Conservation (phyloP, 2,797 vertebrate genomes). For the Odontamblyopus rebecca region DNA sequence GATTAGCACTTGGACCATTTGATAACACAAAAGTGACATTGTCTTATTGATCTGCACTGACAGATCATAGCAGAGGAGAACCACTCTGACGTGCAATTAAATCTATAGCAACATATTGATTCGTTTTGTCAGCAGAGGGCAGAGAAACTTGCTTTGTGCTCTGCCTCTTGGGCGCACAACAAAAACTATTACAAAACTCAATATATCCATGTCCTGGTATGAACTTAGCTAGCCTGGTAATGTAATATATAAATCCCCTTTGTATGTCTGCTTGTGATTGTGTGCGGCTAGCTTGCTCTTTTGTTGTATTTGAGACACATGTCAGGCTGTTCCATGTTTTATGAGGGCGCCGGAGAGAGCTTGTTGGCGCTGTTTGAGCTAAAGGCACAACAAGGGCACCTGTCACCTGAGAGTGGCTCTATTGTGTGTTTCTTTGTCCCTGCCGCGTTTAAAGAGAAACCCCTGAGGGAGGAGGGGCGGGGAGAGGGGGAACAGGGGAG, state of each 20-base stretch:
- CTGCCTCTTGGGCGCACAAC: slow-evolving; percentile 12
- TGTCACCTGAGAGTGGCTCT: slow-evolving; percentile 68
- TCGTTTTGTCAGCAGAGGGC: slow-evolving; percentile 3
- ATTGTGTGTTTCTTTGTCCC: slow-evolving; percentile 62
- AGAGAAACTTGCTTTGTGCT: slow-evolving; percentile 26
- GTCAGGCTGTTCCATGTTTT: slow-evolving; percentile 72
- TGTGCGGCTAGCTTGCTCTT: slow-evolving; percentile 12
- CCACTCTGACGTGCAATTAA: slow-evolving; percentile 37
- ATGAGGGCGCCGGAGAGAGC: slow-evolving; percentile 59
- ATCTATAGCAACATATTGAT: slow-evolving; percentile 45
- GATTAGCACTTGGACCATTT: slow-evolving; percentile 10
- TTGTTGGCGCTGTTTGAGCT: slow-evolving; percentile 64
- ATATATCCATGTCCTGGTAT: slow-evolving; percentile 10
- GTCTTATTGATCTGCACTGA: slow-evolving; percentile 39
- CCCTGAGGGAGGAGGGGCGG: slow-evolving; percentile 32
- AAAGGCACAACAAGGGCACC: slow-evolving; percentile 70
- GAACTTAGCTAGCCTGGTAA: slow-evolving; percentile 12
- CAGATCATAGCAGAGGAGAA: slow-evolving; percentile 17
- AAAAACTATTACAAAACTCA: slow-evolving; percentile 18
- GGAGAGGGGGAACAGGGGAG: slow-evolving; percentile 11
- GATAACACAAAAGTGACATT: slow-evolving; percentile 10
- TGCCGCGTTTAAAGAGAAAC: slow-evolving; percentile 55
- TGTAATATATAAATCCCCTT: slow-evolving; percentile 16
- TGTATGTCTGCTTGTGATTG: slow-evolving; percentile 21
- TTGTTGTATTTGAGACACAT: slow-evolving; percentile 55